Percentiles rank a stretch among this genome's conserved stretches.
phyloP scores from a whole-genome alignment of 2,113 vertebrate genomes.

The Burhinus oedicnemus region DNA sequence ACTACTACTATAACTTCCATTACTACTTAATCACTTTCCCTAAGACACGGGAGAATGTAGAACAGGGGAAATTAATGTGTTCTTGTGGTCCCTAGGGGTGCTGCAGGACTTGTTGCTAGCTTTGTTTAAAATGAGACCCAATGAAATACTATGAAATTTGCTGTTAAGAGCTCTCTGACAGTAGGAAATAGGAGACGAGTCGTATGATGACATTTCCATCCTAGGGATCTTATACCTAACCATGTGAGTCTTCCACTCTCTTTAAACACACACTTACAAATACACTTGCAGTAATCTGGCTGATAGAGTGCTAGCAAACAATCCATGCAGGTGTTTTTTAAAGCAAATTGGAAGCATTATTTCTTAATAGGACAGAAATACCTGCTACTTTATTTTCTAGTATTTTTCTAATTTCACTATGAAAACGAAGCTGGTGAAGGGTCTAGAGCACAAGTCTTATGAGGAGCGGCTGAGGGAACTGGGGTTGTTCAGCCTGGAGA shows the following conservation, averaged over 20 bases:
- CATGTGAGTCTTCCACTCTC: accelerated
- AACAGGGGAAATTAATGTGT: neutral
- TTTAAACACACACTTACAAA: neutral
- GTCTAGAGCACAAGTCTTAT: no score
- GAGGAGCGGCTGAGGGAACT: no score
- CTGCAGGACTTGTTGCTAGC: neutral
- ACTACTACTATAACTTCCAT: neutral
- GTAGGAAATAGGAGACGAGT: neutral
- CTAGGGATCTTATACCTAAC: neutral
- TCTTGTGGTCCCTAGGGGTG: neutral
- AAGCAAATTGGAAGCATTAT: neutral
- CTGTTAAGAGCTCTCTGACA: neutral
- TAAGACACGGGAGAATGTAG: neutral
- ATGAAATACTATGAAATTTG: neutral
- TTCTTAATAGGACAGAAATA: neutral
- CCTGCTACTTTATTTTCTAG: neutral
- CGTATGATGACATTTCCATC: neutral
- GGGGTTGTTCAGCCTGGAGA: no score
- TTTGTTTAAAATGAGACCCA: neutral
- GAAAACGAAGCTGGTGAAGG: neutral
- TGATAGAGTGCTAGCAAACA: neutral
- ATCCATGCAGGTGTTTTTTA: neutral
- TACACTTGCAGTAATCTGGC: neutral
- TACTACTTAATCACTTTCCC: neutral
- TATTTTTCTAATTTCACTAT: neutral